Base-by-base conservation (phyloP, 2,888 invertebrate genomes). In the Pomacea canaliculata region DNA sequence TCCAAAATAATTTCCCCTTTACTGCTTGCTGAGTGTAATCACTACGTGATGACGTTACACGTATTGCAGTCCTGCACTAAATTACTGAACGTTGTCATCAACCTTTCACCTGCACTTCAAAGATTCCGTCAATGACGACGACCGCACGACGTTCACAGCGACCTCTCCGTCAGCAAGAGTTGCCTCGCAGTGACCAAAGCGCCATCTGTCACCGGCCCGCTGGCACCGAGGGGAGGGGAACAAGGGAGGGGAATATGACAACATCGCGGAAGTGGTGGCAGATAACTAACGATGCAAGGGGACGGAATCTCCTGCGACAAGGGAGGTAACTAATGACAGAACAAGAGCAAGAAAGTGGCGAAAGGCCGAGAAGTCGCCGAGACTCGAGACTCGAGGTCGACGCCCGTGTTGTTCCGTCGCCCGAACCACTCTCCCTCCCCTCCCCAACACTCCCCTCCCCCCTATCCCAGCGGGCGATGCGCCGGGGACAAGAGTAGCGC, bases 271-370 rank as follows among this genome's bases (percentile, higher is more conserved):
- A 59, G 62, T 27, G 48, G 62, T 5, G 63, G 37, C 23, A 56
- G 51, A 56, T 16, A 56, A 16, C 10, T 56, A 56, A 56, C 51
- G 16, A 56, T 56, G 51, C 51, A 56, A 56, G 16, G 51, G 51
- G 16, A 56, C 51, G 51, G 10, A 10, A 56, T 56, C 51, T 56
- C 16, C 12, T 56, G 51, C 51, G 51, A 56, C 51, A 56, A 56
- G 51, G 71, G 71, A 71, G 63, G 63, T 37, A 71, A 71, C 71
- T 71, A 46, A 71, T 62, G 71, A 71, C 71, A 71, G 71, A 60
- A 63, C 27, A 62, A 23, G 62, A 71, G 63, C 46, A 12, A 12
- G 19, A 62, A 71, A n/a, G 71, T 62, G 63, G 48, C 46, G 59
- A 71, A 56, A 71, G 71, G 71, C 60, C 63, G 48, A 37, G 13